Evolutionary conservation across 2,797 vertebrate genomes (phyloP), one percentile per base, ranked within the genome.

Genomic region (Coluber constrictor): DNA sequence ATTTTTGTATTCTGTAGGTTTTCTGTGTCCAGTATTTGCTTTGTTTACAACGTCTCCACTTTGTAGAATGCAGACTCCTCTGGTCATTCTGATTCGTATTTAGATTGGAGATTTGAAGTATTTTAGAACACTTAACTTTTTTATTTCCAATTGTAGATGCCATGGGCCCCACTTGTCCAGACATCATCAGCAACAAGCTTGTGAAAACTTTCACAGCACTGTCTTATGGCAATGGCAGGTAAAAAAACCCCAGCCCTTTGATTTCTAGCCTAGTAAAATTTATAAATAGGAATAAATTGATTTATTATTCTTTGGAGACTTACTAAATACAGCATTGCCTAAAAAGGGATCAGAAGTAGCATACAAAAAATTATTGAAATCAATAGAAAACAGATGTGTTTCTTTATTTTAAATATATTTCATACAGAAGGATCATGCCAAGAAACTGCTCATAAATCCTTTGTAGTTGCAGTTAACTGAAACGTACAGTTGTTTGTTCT

Each of bases 171-270:
- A 98, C 96, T n/a, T 98, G 98, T 90, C 99, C 99, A 47, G 97
- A 97, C 43, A 92, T 98, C 93, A 97, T 99, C 96, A 98, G 96
- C 95, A 98, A 0, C 95, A 99, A 98, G 88, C 96, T 99, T 66
- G 94, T 98, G 94, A 98, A 95, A 96, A 98, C 97, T 4, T 99
- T 99, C 92, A 98, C 98, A 0, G 98, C 98, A 1, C 95, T 99
- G 94, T 98, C 97, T 0, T 99, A 98, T 96, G 98, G 97, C 93
- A 97, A 98, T 0, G 98, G 98, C 97, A 98, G 98, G 99, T 99
- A 94, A 54, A 88, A 54, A 20, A 66, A 25, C 8, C 59, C 7
- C 15, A 88, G 57, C 0, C 1, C 16, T 86, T 87, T 60, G 18
- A 47, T 54, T n/a, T 12, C 57, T 37, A 15, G 4, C 29, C 32